These are phyloP conservation scores for Enteromius paludinosus DNA, from an alignment of 2,797 vertebrate genomes.

Conservation along the genomic window DNA sequence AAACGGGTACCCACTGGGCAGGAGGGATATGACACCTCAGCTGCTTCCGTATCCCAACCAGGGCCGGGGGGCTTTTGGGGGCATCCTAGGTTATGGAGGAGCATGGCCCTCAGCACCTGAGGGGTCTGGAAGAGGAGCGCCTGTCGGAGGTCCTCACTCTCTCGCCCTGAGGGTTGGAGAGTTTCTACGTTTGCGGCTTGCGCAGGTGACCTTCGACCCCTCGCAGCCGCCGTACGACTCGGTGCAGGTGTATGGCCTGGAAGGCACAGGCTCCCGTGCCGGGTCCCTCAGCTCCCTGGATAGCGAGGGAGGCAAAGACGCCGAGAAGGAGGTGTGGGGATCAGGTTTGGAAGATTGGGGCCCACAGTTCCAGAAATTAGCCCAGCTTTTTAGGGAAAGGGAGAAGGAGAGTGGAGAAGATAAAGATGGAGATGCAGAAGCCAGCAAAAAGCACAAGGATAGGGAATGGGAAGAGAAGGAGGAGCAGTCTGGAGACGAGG, in stretches of 20 bases:
- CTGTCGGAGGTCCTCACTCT: constrained; percentile 72
- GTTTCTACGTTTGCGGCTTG: constrained; percentile 84
- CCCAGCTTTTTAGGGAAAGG: constrained; percentile 85
- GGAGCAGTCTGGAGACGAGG: constrained; percentile 50
- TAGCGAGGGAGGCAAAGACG: constrained; percentile 82
- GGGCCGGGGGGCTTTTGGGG: constrained; percentile 69
- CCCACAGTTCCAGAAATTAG: constrained; percentile 85
- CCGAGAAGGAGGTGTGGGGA: constrained; percentile 80
- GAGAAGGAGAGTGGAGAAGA: constrained; percentile 74
- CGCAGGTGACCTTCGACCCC: constrained; percentile 88
- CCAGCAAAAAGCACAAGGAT: constrained; percentile 29
- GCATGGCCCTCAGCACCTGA: constrained; percentile 76
- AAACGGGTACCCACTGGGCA: constrained; percentile 74
- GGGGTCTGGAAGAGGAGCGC: constrained; percentile 62
- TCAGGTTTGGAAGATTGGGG: constrained; percentile 89
- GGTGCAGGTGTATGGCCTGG: constrained; percentile 91
- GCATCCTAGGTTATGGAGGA: constrained; percentile 75
- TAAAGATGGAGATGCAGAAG: constrained; percentile 60
- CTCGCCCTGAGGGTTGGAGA: constrained; percentile 85
- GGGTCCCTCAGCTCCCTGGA: constrained; percentile 88
- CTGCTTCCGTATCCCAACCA: constrained; percentile 77
- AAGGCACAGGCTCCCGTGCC: constrained; percentile 88
- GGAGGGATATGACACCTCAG: constrained; percentile 87
- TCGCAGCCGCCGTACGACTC: constrained; percentile 90
- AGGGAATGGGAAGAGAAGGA: constrained; percentile 53